phyloP scores from a whole-genome alignment of 2,113 vertebrate species.

The Mystacornis crossleyi region DNA sequence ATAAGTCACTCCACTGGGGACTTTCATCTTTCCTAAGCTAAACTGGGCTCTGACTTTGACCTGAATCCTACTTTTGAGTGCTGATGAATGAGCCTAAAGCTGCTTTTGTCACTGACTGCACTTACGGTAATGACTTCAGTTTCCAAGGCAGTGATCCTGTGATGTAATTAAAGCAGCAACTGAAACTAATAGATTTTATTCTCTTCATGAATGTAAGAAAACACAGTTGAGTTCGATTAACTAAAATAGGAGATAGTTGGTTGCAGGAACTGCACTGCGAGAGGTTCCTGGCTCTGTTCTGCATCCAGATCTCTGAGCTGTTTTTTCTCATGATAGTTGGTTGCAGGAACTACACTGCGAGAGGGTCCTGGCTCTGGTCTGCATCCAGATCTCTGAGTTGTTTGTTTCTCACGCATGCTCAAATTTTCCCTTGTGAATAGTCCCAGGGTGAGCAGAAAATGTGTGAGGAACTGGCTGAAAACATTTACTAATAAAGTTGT shows the following conservation, averaged over 20 bases:
- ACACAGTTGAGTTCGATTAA: background rate
- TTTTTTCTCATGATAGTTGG: background rate
- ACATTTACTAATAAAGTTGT: background rate
- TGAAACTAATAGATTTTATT: background rate
- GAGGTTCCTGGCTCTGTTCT: background rate
- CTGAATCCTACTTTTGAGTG: background rate
- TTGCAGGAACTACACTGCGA: background rate
- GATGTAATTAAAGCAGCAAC: background rate
- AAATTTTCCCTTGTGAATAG: background rate
- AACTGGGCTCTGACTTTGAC: background rate
- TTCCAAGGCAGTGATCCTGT: background rate
- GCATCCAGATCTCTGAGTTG: background rate
- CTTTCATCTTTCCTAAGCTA: background rate
- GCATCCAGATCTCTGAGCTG: background rate
- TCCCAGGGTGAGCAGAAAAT: background rate
- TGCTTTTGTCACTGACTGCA: background rate
- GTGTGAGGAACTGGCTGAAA: background rate
- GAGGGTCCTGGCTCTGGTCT: background rate
- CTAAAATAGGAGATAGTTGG: background rate
- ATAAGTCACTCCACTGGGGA: fast-evolving
- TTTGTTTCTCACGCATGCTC: fast-evolving
- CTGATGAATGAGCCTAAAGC: background rate
- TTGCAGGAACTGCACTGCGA: background rate
- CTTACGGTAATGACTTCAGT: background rate
- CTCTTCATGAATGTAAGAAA: background rate